These are phyloP conservation scores for Trichogramma dendrolimi DNA, from an alignment of 2,888 invertebrate species.

Conservation along the genomic window DNA sequence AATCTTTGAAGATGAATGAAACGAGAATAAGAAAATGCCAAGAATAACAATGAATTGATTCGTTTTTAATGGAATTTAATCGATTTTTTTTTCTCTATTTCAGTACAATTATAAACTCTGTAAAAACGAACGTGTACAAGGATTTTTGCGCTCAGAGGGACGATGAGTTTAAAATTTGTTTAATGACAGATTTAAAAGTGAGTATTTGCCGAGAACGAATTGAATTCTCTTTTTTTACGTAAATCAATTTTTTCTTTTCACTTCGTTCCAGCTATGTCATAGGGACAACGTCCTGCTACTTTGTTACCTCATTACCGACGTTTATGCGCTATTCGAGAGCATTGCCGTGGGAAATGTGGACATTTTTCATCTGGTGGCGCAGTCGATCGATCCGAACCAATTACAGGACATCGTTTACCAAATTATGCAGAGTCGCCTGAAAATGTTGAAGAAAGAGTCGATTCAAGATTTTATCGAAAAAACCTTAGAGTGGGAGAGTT, in stretches of 20 bases:
- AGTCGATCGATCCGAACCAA: conserved; percentile 85
- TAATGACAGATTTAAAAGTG: conserved; percentile 77
- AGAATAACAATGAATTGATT: too few species aligned
- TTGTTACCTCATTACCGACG: conserved; percentile 88
- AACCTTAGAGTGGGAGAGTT: conserved; percentile 92
- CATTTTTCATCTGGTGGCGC: conserved; percentile 82
- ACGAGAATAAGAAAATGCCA: too few species aligned
- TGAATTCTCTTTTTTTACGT: neutral
- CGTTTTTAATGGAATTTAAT: neutral
- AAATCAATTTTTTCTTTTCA: neutral
- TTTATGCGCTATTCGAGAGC: conserved; percentile 85
- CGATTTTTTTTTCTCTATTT: conserved; percentile 34
- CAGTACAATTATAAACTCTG: conserved; percentile 57
- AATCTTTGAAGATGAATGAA: too few species aligned
- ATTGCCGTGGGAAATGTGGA: conserved; percentile 84
- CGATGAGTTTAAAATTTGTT: conserved; percentile 67
- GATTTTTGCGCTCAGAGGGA: conserved; percentile 81
- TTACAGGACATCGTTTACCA: conserved; percentile 86
- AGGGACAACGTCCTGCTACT: conserved; percentile 84
- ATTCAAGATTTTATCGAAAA: conserved; percentile 71
- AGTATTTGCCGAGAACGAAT: conserved; percentile 6
- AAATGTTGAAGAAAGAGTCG: conserved; percentile 77
- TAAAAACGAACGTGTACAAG: conserved; percentile 82
- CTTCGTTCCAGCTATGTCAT: conserved; percentile 66
- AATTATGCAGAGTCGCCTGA: conserved; percentile 82